These are phyloP conservation scores for Synaphobranchus kaupii DNA, from an alignment of 2,797 vertebrate species.

Conservation along the genomic window DNA sequence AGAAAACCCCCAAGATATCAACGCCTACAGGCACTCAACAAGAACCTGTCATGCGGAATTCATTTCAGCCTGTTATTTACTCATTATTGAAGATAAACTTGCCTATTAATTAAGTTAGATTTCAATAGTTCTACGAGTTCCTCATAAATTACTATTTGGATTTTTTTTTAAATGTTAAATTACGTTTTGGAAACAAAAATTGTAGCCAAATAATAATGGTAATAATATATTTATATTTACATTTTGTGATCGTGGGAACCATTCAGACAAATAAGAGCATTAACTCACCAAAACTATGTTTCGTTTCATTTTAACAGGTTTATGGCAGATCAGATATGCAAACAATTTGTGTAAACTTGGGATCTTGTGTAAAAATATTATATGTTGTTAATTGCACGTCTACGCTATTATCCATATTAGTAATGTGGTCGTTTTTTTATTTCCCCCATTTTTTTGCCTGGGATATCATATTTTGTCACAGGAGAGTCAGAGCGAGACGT, in stretches of 20 bases:
- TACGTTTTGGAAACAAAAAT: slow-evolving; percentile 49
- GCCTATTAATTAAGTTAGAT: slow-evolving; percentile 35
- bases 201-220: slow-evolving; percentile 32
- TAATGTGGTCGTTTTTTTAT: slow-evolving; percentile 47
- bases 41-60: slow-evolving; percentile 67
- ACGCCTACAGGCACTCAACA: slow-evolving; percentile 76
- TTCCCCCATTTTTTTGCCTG: slow-evolving; percentile 30
- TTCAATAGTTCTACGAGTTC: slow-evolving; percentile 36
- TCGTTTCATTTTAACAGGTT: slow-evolving; percentile 17
- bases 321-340: slow-evolving; percentile 2
- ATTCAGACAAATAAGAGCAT: background rate
- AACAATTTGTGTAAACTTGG: slow-evolving; percentile 40
- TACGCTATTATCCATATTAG: slow-evolving; percentile 36
- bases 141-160: background rate
- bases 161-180: background rate
- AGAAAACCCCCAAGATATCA: slow-evolving; percentile 72
- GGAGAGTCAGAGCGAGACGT: slow-evolving; percentile 64
- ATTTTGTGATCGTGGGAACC: background rate
- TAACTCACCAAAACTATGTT: slow-evolving; percentile 9
- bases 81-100: slow-evolving; percentile 50
- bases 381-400: slow-evolving; percentile 19
- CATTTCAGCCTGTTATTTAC: slow-evolving; percentile 56
- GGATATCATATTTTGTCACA: slow-evolving; percentile 46
- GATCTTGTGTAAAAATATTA: slow-evolving; percentile 31
- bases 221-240: background rate